These are phyloP conservation scores for Drosophila miranda DNA, from an alignment of 1,140 invertebrate genomes.

Conservation along the genomic window DNA sequence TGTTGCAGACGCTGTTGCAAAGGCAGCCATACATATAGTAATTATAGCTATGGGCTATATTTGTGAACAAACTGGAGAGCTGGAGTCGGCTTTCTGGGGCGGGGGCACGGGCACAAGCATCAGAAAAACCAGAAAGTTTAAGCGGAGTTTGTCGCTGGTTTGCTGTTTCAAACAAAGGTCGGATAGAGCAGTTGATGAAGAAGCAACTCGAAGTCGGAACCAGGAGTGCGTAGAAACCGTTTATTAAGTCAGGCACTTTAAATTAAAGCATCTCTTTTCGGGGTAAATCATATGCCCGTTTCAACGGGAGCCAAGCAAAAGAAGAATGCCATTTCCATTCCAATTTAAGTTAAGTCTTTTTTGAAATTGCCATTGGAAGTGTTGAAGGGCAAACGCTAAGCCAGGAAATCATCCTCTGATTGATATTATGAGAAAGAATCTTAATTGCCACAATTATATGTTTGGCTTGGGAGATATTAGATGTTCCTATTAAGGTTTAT, in stretches of 20 bases:
- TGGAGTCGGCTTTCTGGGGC: not conserved
- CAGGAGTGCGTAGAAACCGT: slow-evolving; percentile 21
- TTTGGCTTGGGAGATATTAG: too few relatives aligned
- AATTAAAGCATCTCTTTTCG: slow-evolving; percentile 30
- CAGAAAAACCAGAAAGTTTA: slow-evolving; percentile 55
- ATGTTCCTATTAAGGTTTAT: too few relatives aligned
- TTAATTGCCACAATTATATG: not conserved
- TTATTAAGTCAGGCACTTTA: slow-evolving; percentile 47
- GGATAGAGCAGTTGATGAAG: slow-evolving; percentile 29
- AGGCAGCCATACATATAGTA: slow-evolving; percentile 76
- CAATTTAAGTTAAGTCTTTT: not conserved
- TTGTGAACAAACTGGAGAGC: slow-evolving; percentile 49
- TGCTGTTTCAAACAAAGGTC: slow-evolving; percentile 19
- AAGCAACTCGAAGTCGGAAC: slow-evolving; percentile 2
- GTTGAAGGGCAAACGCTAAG: too few relatives aligned
- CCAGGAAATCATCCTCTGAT: not conserved
- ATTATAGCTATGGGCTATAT: slow-evolving; percentile 72
- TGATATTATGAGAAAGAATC: not conserved
- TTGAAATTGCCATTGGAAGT: not conserved
- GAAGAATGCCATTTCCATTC: slow-evolving; percentile 9
- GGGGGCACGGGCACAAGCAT: slow-evolving; percentile 1
- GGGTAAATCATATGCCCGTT: slow-evolving; percentile 27
- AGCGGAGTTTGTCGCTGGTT: slow-evolving; percentile 51
- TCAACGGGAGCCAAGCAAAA: slow-evolving; percentile 47
- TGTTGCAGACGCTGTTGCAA: slow-evolving; percentile 69